Conservation (phyloP, 2,113 vertebrate species). For the Cyprinus carpio region DNA sequence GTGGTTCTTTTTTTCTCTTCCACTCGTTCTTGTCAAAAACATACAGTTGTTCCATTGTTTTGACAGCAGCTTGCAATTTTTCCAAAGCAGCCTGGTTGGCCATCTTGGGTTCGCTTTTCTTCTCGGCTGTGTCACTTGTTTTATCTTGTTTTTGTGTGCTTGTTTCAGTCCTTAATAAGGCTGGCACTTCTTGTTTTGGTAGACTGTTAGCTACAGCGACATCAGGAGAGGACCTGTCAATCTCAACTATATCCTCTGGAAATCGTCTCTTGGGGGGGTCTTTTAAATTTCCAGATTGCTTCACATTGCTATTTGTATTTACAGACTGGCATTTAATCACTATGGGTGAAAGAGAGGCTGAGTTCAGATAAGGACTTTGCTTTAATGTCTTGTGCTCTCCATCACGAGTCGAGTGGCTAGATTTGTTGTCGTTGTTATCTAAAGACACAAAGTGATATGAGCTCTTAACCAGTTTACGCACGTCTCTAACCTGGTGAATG, state of each 20-base stretch:
- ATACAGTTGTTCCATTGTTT: slow-evolving; percentile 95
- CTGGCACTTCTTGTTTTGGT: slow-evolving; percentile 69
- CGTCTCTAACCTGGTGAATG: slow-evolving; percentile 92
- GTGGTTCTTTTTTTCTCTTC: slow-evolving; percentile 84
- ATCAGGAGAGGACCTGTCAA: slow-evolving; percentile 61
- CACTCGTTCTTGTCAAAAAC: slow-evolving; percentile 88
- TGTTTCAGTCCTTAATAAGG: slow-evolving; percentile 76
- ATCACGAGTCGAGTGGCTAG: slow-evolving; percentile 67
- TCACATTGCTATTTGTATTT: slow-evolving; percentile 74
- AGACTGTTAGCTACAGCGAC: slow-evolving; percentile 67
- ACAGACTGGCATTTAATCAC: slow-evolving; percentile 94
- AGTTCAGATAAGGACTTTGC: slow-evolving; percentile 63
- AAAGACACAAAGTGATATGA: slow-evolving; percentile 84
- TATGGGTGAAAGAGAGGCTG: slow-evolving; percentile 81
- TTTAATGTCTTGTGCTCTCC: slow-evolving; percentile 76
- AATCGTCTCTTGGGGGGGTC: slow-evolving; percentile 56
- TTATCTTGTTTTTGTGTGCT: slow-evolving; percentile 76
- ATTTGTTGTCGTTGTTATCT: slow-evolving; percentile 78
- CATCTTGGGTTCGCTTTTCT: slow-evolving; percentile 72
- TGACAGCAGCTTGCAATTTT: slow-evolving; percentile 91
- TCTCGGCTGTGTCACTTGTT: slow-evolving; percentile 63
- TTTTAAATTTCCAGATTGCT: slow-evolving; percentile 56
- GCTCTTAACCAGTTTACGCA: slow-evolving; percentile 92
- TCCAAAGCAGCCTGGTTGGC: slow-evolving; percentile 78
- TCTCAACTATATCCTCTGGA: slow-evolving; percentile 51